Evolutionary conservation across 2,888 invertebrate species (phyloP), one percentile per base, ranked within the genome.

Genomic region (Melitaea athalia): DNA sequence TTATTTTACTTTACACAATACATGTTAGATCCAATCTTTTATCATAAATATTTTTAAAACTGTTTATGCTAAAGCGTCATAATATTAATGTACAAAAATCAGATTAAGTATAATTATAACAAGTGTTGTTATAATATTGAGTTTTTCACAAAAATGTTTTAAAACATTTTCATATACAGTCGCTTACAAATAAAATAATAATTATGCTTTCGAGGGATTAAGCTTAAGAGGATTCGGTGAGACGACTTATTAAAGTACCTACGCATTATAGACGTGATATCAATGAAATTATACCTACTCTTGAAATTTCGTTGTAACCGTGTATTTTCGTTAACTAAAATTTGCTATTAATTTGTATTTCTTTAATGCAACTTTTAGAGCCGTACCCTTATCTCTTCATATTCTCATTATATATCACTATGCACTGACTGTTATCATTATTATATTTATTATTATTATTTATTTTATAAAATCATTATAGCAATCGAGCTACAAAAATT

Each of bases 161-260:
- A 11, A 15, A 59, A 59, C 50, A 43, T 52, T 45, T 59, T 60
- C 59, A 42, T 52, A 65, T 65, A 12, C 50, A 24, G 59, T 7
- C 24, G 42, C 64, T 64, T 64, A 57, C 15, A 42, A 57, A 42
- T 38, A 49, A 49, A 43, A 50, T 59, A 43, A 64, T 59, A n/a
- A n/a, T n/a, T n/a, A 6, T 17, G 3, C 45, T 65, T 45, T 59
- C 43, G 10, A 14, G 52, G 43, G 52, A 65, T 65, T 65, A 59
- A 52, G 43, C 33, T 52, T 50, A 65, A 50, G 33, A 10, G 14
- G 33, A 64, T 65, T 59, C 52, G 15, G 15, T 15, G 52, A 43
- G 43, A 65, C 24, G 15, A n/a, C n/a, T 52, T 15, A 17, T 65
- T 65, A 15, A 15, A 59, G n/a, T 17, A 31, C n/a, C 6, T 17